Evolutionary conservation across 2,113 vertebrate genomes (phyloP), one percentile per base, ranked within the genome.

Genomic region (Cyrtonyx montezumae): DNA sequence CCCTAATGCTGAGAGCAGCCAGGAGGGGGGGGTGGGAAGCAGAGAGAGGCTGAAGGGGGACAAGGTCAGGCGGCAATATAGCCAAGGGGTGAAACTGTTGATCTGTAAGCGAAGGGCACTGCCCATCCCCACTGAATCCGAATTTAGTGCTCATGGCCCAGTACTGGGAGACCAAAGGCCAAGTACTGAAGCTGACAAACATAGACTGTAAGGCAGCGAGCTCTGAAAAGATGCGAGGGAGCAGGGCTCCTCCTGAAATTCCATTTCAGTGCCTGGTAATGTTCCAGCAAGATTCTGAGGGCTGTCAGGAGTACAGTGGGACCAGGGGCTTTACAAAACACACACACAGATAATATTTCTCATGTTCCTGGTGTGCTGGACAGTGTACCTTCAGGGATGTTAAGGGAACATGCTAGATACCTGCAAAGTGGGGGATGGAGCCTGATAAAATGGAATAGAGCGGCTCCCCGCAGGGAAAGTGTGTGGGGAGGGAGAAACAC

Each of bases 321-420:
- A 61, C 48, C 49, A 13, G 19, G 2, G 17, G 12, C 30, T 56
- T 66, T 12, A n/a, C 67, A 40, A 34, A 48, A 5, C 21, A 49
- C 37, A 42, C 23, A 2, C 10, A 37, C 21, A 58, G 12, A 36
- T 55, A 11, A 2, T 36, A 13, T 62, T 90, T 77, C 71, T 83
- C 45, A 16, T 11, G 19, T 46, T 32, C 8, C 42, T 30, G 37
- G 28, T 1, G 4, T 12, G 46, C 5, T 55, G 56, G 69, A 42
- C 1, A 2, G 34, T 5, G n/a, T 11, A 3, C 58, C 77, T 55
- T 34, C 32, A 77, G 68, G 55, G 30, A 70, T 0, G 0, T 32
- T 22, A 42, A n/a, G 46, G 73, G n/a, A 79, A 94, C 15, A 12
- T 3, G 16, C 30, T 32, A 37, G 49, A 30, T 68, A 8, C 68